A percentile compares a stretch with the other conserved stretches of the same genome.
phyloP scores from a whole-genome alignment of 2,113 vertebrate genomes.

The Martes martes region DNA sequence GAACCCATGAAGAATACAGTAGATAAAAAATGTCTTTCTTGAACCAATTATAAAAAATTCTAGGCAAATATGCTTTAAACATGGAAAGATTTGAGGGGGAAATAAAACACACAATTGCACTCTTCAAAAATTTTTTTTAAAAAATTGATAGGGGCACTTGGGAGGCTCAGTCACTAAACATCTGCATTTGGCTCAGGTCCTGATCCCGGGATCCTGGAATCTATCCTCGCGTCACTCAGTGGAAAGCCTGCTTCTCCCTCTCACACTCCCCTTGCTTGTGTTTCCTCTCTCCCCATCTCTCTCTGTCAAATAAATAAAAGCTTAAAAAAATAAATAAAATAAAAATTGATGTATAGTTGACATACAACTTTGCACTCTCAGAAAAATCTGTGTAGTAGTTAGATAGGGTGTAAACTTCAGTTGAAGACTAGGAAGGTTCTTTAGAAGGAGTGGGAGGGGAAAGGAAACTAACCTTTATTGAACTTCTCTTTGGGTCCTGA shows the following conservation, averaged over 20 bases:
- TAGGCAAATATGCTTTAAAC: neutral
- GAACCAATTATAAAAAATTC: slow-evolving; percentile 30
- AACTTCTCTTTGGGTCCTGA: neutral
- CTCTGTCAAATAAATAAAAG: too few relatives aligned
- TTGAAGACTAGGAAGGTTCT: neutral
- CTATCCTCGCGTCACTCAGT: too few relatives aligned
- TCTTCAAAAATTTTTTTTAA: neutral
- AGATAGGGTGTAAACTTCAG: neutral
- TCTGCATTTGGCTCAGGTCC: too few relatives aligned
- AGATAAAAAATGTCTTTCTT: slow-evolving; percentile 32
- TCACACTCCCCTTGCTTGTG: too few relatives aligned
- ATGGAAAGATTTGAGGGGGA: neutral
- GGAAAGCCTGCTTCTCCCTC: too few relatives aligned
- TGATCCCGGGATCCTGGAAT: too few relatives aligned
- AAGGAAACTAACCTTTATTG: neutral
- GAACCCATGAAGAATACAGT: neutral
- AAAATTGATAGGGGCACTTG: neutral
- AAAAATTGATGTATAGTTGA: neutral
- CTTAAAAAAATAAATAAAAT: too few relatives aligned
- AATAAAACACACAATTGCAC: neutral
- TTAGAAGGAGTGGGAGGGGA: neutral
- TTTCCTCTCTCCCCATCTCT: too few relatives aligned
- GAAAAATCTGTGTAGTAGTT: neutral
- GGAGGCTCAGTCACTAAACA: too few relatives aligned
- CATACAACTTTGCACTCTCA: neutral